Evolutionary conservation across 1,140 invertebrate genomes (phyloP).

Genomic region (Solenopsis invicta): DNA sequence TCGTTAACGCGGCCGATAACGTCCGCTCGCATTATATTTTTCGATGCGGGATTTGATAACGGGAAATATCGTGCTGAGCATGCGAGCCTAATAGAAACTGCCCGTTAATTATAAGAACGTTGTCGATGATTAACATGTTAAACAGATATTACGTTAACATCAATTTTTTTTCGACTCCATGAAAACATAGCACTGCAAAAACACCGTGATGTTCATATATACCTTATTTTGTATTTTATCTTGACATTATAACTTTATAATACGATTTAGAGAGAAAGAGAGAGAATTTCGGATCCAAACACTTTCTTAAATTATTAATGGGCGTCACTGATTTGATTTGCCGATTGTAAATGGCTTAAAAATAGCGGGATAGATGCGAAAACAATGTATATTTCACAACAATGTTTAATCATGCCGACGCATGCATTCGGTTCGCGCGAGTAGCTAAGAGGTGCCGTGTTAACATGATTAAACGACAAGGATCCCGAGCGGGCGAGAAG

Average conservation of each 20-base stretch:
- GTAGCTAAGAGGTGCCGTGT: conserved; percentile 20
- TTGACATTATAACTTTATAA: conserved; percentile 1
- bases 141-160: not conserved
- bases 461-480: conserved; percentile 60
- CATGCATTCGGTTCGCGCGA: conserved; percentile 11
- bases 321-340: not conserved
- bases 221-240: not conserved
- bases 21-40: conserved; percentile 26
- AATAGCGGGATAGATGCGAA: not conserved
- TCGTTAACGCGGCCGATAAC: conserved; percentile 45
- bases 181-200: not conserved
- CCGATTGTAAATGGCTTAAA: not conserved
- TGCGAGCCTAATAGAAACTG: conserved; percentile 45
- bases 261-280: not conserved
- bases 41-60: conserved; percentile 7
- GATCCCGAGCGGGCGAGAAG: conserved; percentile 28
- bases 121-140: conserved; percentile 42
- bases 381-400: not conserved
- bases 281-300: not conserved
- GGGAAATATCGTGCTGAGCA: conserved; percentile 30
- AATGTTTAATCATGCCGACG: not conserved
- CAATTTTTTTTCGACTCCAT: not conserved
- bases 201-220: not conserved
- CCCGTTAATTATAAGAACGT: conserved; percentile 38
- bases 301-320: conserved; percentile 21